phyloP scores from a whole-genome alignment of 2,113 vertebrate species.

The Sprattus sprattus region DNA sequence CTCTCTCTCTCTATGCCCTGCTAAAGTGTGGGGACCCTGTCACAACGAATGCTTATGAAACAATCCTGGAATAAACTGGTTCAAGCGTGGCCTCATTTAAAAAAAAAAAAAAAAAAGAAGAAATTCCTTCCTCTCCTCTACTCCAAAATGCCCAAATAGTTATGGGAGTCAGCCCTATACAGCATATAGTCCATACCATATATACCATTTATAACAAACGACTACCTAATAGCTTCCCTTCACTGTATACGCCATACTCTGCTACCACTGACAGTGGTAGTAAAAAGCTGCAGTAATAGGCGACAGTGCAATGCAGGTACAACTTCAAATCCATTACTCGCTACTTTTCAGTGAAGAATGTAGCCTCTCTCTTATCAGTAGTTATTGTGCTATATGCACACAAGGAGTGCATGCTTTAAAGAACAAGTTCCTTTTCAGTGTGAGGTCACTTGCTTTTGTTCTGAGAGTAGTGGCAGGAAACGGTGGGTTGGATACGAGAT shows the following conservation, averaged over 20 bases:
- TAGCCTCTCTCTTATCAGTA: not conserved
- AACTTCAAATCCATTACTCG: not conserved
- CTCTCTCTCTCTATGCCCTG: not conserved
- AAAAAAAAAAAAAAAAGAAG: not conserved
- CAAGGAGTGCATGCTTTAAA: not conserved
- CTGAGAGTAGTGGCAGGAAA: not conserved
- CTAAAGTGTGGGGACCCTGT: not conserved
- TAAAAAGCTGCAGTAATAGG: not conserved
- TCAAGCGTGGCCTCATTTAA: not conserved
- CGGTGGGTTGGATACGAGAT: no score
- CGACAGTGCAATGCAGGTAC: not conserved
- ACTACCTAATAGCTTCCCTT: not conserved
- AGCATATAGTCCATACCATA: not conserved
- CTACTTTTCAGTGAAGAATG: not conserved
- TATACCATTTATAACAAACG: not conserved
- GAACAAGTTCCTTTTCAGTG: not conserved
- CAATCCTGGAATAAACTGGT: not conserved
- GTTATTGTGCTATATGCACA: not conserved
- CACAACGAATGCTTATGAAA: slow-evolving; percentile 9
- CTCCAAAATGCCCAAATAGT: not conserved
- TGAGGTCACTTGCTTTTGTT: not conserved
- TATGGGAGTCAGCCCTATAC: not conserved
- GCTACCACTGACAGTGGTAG: not conserved
- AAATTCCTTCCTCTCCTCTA: not conserved
- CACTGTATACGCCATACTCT: not conserved